phyloP scores from a whole-genome alignment of 2,888 invertebrate species.

The Xestia c-nigrum region DNA sequence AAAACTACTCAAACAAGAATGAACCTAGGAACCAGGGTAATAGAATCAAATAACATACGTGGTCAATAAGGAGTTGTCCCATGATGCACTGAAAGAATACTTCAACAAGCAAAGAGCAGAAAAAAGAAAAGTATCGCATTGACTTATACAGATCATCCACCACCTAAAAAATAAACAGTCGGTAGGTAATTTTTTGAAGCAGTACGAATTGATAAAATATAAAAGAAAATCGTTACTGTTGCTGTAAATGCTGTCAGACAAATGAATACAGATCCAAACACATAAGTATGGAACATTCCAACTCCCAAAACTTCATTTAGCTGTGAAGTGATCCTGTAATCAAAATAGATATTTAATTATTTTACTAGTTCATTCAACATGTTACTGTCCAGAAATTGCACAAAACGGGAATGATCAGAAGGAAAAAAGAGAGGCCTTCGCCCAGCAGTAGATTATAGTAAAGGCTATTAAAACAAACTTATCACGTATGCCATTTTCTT shows the following conservation, averaged over 20 bases:
- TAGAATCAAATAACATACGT: conserved; percentile 70
- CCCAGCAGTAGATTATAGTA: no score
- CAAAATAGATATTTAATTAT: conserved; percentile 5
- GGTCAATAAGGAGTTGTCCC: conserved; percentile 83
- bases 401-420: no score
- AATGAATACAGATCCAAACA: conserved; percentile 83
- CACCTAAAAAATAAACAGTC: conserved; percentile 73
- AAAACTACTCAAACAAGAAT: no score
- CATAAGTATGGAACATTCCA: conserved; percentile 80
- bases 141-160: conserved; percentile 80
- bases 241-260: conserved; percentile 85
- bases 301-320: conserved; percentile 79
- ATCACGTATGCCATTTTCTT: neutral
- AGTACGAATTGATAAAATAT: neutral
- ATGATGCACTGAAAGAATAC: conserved; percentile 81
- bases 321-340: conserved; percentile 78
- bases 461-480: no score
- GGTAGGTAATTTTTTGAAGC: neutral
- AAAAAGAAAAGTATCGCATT: conserved; percentile 83
- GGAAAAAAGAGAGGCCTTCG: no score
- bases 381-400: neutral
- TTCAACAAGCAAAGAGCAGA: conserved; percentile 78
- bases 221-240: conserved; percentile 71
- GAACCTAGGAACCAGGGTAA: neutral
- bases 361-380: neutral